These are phyloP conservation scores for Antheraea assamensis DNA, from an alignment of 2,888 invertebrate species.

Conservation along the genomic window DNA sequence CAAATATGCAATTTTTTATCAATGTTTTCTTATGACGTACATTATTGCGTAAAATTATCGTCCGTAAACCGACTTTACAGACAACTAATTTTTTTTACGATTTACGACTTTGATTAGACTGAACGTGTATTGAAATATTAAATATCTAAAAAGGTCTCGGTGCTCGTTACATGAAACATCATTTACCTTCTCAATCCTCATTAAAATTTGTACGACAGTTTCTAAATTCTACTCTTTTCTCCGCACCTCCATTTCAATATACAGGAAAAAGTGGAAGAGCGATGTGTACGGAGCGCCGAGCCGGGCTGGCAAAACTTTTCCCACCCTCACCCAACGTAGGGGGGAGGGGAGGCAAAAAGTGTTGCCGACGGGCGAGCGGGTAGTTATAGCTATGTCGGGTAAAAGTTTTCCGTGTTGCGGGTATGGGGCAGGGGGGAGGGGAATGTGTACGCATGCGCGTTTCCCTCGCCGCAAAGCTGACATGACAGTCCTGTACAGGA, in stretches of 20 bases:
- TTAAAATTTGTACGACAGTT: conserved; percentile 81
- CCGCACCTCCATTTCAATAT: conserved; percentile 82
- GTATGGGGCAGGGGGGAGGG: conserved; percentile 60
- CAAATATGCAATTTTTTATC: too few relatives aligned
- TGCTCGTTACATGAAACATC: conserved; percentile 62
- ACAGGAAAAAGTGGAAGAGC: conserved; percentile 82
- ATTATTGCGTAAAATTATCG: too few relatives aligned
- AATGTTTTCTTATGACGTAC: too few relatives aligned
- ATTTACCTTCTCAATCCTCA: conserved; percentile 77
- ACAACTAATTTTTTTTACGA: background rate
- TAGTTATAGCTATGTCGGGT: conserved; percentile 79
- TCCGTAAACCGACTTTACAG: too few relatives aligned
- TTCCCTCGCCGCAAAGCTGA: conserved; percentile 60
- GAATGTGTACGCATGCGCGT: conserved; percentile 72
- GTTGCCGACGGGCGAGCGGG: conserved; percentile 78
- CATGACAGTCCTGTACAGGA: conserved; percentile 73
- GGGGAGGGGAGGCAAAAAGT: conserved; percentile 75
- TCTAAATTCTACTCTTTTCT: conserved; percentile 82
- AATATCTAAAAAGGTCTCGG: conserved; percentile 53
- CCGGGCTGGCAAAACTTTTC: conserved; percentile 79
- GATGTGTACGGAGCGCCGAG: conserved; percentile 78
- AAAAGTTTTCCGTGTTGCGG: conserved; percentile 83
- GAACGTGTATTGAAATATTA: conserved; percentile 50
- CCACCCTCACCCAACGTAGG: conserved; percentile 61
- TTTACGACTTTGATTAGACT: conserved; percentile 36